phyloP scores from a whole-genome alignment of 1,140 invertebrate genomes.

The Cheumatopsyche charites region DNA sequence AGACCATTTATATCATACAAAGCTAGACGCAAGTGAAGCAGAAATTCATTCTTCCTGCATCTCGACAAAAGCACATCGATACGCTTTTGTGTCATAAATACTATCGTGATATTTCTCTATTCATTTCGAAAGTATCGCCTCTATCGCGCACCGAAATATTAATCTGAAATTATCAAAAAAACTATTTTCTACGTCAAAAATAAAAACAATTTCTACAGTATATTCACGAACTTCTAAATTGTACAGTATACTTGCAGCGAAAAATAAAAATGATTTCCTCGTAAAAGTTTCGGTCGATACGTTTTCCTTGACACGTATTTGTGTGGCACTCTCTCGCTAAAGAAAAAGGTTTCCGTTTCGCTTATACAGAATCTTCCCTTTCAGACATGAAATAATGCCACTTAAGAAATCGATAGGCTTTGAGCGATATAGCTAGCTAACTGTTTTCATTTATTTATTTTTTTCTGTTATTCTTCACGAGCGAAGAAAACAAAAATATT shows the following conservation, averaged over 20 bases:
- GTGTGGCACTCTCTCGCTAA: not conserved
- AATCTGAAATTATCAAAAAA: too few relatives aligned
- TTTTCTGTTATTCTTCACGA: not conserved
- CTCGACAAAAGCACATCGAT: not conserved
- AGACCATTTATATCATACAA: constrained; percentile 34
- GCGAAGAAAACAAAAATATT: constrained; percentile 17
- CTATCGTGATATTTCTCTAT: too few relatives aligned
- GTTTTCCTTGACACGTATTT: not conserved
- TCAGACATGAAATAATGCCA: constrained; percentile 28
- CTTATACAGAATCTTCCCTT: not conserved
- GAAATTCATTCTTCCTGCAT: constrained; percentile 17
- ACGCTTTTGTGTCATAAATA: not conserved
- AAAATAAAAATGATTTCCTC: too few relatives aligned
- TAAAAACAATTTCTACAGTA: too few relatives aligned
- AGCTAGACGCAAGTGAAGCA: constrained; percentile 22
- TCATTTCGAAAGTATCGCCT: too few relatives aligned
- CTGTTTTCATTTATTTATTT: constrained; percentile 15
- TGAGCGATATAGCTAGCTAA: not conserved
- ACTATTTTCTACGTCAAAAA: too few relatives aligned
- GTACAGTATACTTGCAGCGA: too few relatives aligned
- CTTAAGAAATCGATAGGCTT: constrained; percentile 29
- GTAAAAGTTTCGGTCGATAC: too few relatives aligned
- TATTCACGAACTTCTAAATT: too few relatives aligned
- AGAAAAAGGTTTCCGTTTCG: not conserved
- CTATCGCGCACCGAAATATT: too few relatives aligned